Conservation (phyloP, 30 jellyfish, hydroid and myxozoan species). For the Pseudorhiza aurosa region DNA sequence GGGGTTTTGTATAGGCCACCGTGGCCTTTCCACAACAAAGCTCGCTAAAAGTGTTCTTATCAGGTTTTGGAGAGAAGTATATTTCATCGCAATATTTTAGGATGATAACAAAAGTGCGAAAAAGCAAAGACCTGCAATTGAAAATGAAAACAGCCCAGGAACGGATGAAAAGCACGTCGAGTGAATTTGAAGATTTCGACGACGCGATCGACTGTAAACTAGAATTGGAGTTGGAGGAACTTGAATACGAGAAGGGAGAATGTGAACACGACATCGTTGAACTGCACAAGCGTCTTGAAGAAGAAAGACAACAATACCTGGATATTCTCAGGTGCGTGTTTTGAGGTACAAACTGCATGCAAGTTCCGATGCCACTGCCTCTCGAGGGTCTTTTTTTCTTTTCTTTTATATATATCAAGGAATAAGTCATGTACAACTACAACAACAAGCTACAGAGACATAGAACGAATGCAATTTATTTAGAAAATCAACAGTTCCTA, state of each 20-base stretch:
- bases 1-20: too few species aligned
- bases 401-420: too few species aligned
- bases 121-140: constrained; percentile 56
- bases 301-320: constrained; percentile 77
- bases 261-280: constrained; percentile 66
- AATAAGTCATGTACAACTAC: too few species aligned
- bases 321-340: constrained; percentile 75
- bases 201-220: constrained; percentile 56
- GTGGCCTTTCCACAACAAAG: background rate
- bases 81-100: too few species aligned
- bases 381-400: too few species aligned
- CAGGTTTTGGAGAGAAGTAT: too few species aligned
- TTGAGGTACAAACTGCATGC: too few species aligned
- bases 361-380: too few species aligned
- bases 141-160: constrained; percentile 53
- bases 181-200: constrained; percentile 51
- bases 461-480: too few species aligned
- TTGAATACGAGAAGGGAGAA: constrained; percentile 49
- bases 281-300: constrained; percentile 55
- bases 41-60: too few species aligned
- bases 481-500: too few species aligned
- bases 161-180: constrained; percentile 50
- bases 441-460: too few species aligned
- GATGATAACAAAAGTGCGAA: constrained; percentile 67
- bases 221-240: constrained; percentile 69